Conservation (phyloP, 2,113 vertebrate genomes). For the Leucoraja erinaceus region DNA sequence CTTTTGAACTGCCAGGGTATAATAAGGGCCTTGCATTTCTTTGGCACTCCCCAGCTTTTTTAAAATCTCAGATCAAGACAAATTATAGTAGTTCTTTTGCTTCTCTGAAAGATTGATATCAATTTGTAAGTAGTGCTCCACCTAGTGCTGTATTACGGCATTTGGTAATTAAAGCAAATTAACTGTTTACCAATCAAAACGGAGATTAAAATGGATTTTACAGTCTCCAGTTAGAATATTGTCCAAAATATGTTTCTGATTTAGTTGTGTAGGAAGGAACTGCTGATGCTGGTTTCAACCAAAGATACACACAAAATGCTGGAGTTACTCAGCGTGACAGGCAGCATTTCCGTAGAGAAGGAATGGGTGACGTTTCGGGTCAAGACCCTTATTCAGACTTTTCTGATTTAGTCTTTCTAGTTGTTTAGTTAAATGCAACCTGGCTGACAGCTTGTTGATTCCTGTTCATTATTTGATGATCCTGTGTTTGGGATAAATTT, state of each 20-base stretch:
- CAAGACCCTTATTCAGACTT: no score
- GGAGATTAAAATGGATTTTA: background rate
- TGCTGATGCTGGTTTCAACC: no score
- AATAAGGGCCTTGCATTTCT: background rate
- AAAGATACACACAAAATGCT: no score
- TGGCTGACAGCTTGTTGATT: background rate
- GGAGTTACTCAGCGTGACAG: no score
- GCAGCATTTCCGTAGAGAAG: no score
- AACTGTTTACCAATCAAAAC: background rate
- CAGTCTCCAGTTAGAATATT: background rate
- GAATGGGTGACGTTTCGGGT: no score
- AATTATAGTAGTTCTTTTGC: background rate
- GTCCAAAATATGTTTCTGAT: background rate
- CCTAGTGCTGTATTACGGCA: background rate
- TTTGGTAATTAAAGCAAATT: background rate
- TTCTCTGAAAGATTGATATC: background rate
- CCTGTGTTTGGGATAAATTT: background rate
- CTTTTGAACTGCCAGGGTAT: background rate
- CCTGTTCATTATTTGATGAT: background rate
- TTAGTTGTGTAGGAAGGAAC: background rate
- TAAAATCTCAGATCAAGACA: background rate
- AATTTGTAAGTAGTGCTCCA: background rate
- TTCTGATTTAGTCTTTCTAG: background rate
- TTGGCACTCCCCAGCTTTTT: background rate
- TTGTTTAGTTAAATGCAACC: background rate